Evolutionary conservation across 2,888 invertebrate genomes (phyloP).

Genomic region (Melanostoma mellinum): DNA sequence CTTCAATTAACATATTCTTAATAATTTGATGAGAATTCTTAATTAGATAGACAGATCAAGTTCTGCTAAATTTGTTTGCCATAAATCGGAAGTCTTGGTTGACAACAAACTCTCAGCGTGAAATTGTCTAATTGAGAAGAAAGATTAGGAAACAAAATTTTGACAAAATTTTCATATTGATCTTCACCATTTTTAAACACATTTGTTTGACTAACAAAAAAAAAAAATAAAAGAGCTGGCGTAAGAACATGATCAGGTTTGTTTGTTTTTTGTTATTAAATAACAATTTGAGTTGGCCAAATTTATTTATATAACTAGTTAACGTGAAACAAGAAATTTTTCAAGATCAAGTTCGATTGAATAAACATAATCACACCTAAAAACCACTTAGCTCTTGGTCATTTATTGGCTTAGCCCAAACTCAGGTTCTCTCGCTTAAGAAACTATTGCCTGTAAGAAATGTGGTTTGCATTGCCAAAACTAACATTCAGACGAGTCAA

Average conservation of each 20-base stretch:
- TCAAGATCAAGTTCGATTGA: conserved; percentile 34
- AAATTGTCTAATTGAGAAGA: too few relatives aligned
- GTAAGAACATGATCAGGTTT: conserved; percentile 22
- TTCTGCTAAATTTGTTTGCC: background rate
- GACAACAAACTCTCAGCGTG: too few relatives aligned
- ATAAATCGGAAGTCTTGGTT: background rate
- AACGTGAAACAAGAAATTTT: background rate
- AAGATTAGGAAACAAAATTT: too few relatives aligned
- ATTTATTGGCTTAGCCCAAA: background rate
- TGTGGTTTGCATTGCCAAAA: background rate
- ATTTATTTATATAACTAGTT: background rate
- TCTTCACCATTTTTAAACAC: too few relatives aligned
- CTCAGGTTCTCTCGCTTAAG: too few relatives aligned
- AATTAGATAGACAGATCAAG: conserved; percentile 38
- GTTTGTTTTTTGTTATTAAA: background rate
- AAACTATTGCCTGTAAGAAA: too few relatives aligned
- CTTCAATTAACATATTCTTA: conserved; percentile 6
- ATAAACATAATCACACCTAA: conserved; percentile 26
- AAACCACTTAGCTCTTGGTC: conserved; percentile 1
- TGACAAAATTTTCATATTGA: too few relatives aligned
- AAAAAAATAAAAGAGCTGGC: conserved; percentile 38
- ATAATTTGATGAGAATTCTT: conserved; percentile 32
- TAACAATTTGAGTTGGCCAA: background rate
- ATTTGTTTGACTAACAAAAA: background rate
- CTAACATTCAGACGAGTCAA: background rate